Evolutionary conservation across 2,113 vertebrate species (phyloP).

Genomic region (Nothoprocta pentlandii): DNA sequence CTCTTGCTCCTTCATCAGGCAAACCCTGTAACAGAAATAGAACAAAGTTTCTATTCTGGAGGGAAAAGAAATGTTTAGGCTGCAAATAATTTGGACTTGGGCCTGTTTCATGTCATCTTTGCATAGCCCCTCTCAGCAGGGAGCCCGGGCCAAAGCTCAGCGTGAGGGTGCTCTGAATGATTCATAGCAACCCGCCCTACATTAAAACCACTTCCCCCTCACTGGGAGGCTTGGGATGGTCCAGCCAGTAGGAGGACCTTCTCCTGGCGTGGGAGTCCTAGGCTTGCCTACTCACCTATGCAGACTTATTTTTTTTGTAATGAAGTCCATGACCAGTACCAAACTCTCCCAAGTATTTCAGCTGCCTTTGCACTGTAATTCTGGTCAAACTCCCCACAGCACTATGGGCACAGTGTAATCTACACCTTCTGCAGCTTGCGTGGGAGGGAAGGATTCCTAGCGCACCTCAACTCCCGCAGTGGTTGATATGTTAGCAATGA

Average conservation of each 20-base stretch:
- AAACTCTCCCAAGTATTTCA: background rate
- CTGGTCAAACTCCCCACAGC: background rate
- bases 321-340: fast-evolving
- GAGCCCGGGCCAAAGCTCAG: no score
- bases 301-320: background rate
- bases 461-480: background rate
- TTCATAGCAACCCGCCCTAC: no score
- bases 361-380: background rate
- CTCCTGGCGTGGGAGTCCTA: background rate
- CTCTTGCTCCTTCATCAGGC: background rate
- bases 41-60: background rate
- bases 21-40: background rate
- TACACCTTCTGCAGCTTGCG: background rate
- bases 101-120: no score
- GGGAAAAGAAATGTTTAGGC: no score
- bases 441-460: background rate
- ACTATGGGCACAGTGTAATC: background rate
- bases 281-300: background rate
- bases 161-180: no score
- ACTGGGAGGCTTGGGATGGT: no score
- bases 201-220: no score
- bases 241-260: background rate
- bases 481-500: background rate
- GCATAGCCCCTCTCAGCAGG: no score
- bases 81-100: no score